These are phyloP conservation scores for Calyptommatus sinebrachiatus DNA, from an alignment of 2,113 vertebrate genomes.

Conservation along the genomic window DNA sequence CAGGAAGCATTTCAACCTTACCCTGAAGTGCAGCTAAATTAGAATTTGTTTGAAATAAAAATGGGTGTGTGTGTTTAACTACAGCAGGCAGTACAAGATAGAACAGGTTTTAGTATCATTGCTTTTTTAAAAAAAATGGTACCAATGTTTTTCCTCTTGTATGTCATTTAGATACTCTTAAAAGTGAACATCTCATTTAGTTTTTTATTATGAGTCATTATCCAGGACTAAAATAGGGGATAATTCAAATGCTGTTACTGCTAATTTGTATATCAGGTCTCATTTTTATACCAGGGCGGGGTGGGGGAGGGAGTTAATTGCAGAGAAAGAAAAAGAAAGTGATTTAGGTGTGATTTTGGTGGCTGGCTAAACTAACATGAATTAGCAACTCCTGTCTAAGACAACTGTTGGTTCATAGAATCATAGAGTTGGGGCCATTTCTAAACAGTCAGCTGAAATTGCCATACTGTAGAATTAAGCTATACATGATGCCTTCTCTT, in stretches of 20 bases:
- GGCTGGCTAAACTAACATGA: too few species aligned
- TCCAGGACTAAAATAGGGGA: not conserved
- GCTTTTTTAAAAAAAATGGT: not conserved
- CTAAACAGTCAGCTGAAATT: too few species aligned
- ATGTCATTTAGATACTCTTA: not conserved
- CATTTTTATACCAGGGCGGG: too few species aligned
- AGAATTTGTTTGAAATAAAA: not conserved
- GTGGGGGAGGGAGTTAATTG: too few species aligned
- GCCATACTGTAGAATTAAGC: too few species aligned
- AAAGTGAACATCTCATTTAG: not conserved
- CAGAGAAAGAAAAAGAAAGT: too few species aligned
- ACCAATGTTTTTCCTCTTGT: not conserved
- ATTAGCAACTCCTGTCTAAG: too few species aligned
- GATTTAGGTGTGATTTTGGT: too few species aligned
- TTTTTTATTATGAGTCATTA: not conserved
- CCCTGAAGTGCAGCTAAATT: not conserved
- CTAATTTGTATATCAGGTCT: not conserved
- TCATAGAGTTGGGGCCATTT: too few species aligned
- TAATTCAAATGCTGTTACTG: not conserved
- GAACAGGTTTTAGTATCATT: not conserved
- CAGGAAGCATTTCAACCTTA: not conserved
- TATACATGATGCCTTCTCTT: too few species aligned
- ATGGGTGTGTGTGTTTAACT: not conserved
- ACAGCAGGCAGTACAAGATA: not conserved
- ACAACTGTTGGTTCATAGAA: too few species aligned